Conservation (phyloP, 2,888 invertebrate species). For the Drosophila monieri region DNA sequence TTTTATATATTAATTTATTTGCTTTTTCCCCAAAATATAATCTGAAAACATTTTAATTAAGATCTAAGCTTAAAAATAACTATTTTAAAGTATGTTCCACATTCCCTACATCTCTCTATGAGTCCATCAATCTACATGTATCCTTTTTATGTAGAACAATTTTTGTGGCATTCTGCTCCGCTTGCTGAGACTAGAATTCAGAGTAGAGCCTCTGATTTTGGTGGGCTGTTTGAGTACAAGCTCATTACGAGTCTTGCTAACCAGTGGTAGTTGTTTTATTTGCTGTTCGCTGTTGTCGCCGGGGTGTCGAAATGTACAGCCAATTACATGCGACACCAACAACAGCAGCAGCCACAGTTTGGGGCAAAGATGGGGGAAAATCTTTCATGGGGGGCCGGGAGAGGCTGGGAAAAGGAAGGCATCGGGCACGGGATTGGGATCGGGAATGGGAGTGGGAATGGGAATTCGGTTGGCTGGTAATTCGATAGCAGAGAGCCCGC, state of each 20-base stretch:
- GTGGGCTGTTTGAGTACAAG: constrained; percentile 60
- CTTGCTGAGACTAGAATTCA: background rate
- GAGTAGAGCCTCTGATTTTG: constrained; percentile 8
- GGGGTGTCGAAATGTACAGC: constrained; percentile 77
- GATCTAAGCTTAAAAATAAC: no score
- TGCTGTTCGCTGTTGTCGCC: constrained; percentile 66
- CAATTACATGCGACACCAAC: constrained; percentile 73
- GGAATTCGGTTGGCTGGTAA: constrained; percentile 37
- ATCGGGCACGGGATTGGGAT: background rate
- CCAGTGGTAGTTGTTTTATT: constrained; percentile 44
- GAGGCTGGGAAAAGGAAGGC: constrained; percentile 3
- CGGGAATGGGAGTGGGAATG: constrained; percentile 11
- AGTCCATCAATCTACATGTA: background rate
- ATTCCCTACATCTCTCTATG: no score
- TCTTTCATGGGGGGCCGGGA: background rate
- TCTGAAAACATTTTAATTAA: no score
- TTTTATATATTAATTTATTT: no score
- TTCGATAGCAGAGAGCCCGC: constrained; percentile 48
- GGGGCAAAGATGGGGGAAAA: constrained; percentile 2
- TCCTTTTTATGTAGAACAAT: background rate
- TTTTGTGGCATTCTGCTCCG: background rate
- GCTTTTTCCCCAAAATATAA: no score
- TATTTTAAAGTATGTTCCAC: no score
- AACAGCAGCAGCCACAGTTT: constrained; percentile 15
- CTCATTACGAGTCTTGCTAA: constrained; percentile 68